phyloP scores from a whole-genome alignment of 2,113 vertebrate species.

The Chlorodrepanis virens region DNA sequence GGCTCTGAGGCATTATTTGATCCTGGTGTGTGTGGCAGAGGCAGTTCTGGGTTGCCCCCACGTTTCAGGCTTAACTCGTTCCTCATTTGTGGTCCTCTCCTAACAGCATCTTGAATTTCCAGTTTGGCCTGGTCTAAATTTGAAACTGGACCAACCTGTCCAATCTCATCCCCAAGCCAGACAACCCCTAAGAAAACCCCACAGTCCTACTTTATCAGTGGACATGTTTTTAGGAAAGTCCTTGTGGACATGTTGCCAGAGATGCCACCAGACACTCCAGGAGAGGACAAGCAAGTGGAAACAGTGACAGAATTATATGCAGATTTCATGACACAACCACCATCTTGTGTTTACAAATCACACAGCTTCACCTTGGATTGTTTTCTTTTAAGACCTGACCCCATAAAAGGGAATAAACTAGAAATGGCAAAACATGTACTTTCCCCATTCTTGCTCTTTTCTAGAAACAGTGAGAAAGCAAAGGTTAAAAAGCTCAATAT shows the following conservation, averaged over 20 bases:
- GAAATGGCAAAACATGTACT: background rate
- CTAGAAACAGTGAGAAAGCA: background rate
- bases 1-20: conserved; percentile 45
- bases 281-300: background rate
- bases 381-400: background rate
- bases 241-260: background rate
- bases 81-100: background rate
- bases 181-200: background rate
- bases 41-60: background rate
- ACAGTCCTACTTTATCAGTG: background rate
- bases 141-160: background rate
- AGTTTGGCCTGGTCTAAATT: background rate
- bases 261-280: background rate
- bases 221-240: background rate
- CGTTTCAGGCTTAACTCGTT: background rate
- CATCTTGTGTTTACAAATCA: background rate
- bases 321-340: background rate
- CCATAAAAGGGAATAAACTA: background rate
- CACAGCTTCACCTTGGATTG: background rate
- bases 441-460: background rate
- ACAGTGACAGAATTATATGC: background rate
- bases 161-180: background rate
- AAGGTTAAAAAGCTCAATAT: background rate
- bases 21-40: background rate
- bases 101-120: background rate